Evolutionary conservation across 2,113 vertebrate genomes (phyloP).

Genomic region (Megaceryle torquata): DNA sequence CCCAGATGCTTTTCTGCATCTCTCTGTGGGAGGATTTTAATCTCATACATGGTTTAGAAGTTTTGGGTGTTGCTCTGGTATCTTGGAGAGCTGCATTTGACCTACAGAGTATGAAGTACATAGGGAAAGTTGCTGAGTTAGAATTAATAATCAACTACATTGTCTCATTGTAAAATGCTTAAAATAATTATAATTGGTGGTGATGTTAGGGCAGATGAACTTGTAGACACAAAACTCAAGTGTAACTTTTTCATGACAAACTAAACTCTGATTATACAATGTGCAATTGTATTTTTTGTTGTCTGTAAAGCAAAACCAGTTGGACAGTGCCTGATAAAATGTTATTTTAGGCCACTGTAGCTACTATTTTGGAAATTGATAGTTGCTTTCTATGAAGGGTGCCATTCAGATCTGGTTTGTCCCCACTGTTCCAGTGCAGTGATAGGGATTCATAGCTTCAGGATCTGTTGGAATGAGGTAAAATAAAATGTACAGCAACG

Average conservation of each 20-base stretch:
- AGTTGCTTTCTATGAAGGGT: neutral
- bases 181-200: neutral
- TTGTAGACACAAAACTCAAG: fast-evolving
- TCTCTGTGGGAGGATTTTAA: neutral
- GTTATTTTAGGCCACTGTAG: neutral
- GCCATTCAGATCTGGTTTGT: neutral
- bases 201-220: neutral
- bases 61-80: neutral
- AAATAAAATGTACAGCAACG: neutral
- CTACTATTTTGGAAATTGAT: neutral
- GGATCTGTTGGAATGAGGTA: neutral
- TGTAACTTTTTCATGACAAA: neutral
- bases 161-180: neutral
- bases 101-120: neutral
- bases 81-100: neutral
- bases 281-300: neutral
- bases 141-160: neutral
- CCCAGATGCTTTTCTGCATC: neutral
- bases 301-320: neutral
- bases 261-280: neutral
- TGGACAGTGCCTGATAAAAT: neutral
- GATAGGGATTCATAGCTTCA: neutral
- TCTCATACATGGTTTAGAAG: neutral
- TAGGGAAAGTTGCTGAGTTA: neutral
- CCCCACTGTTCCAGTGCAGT: neutral